Evolutionary conservation across 2,113 vertebrate genomes (phyloP), one percentile per base, ranked within the genome.

Genomic region (Oxyruncus cristatus): DNA sequence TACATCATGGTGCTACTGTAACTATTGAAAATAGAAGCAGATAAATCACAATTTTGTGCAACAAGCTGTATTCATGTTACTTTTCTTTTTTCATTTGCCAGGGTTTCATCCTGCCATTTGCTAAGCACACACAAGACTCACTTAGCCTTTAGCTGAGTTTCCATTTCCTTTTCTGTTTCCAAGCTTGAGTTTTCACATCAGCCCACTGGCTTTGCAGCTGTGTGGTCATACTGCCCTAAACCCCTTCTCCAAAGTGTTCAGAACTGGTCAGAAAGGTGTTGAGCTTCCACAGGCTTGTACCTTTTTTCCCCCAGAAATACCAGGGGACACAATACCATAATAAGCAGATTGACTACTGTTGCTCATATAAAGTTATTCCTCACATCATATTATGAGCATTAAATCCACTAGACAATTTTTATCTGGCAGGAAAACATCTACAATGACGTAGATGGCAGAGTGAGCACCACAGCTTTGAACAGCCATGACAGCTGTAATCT

Each of bases 31-130:
- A 96, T 95, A 92, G 93, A 97, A 94, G 84, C 85, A 76, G 84
- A 95, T 96, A 97, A 96, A 97, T 96, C 94, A 95, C 75, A 94
- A 30, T 79, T 89, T 71, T 50, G 35, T 89, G 75, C 87, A 95
- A 91, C 84, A 89, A 94, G 87, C 81, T 89, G 71, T 46, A 75
- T 49, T 85, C 50, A n/a, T 0, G 0, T 61, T 24, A 47, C 14
- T 58, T 23, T 37, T 86, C 70, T 80, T 39, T 56, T 80, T 39
- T 59, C 27, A 20, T 61, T 73, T 85, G 27, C 71, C 8, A 18
- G 26, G 58, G 37, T 75, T 79, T 92, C 77, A 83, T 68, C 68
- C 81, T 89, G 80, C 41, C 4, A 1, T 90, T 92, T 72, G 44
- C 75, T 94, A 73, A 91, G 77, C 66, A 22, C 3, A 2, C 3